Evolutionary conservation across 2,113 vertebrate species (phyloP), one percentile per base, ranked within the genome.

Genomic region (Sturnira hondurensis): DNA sequence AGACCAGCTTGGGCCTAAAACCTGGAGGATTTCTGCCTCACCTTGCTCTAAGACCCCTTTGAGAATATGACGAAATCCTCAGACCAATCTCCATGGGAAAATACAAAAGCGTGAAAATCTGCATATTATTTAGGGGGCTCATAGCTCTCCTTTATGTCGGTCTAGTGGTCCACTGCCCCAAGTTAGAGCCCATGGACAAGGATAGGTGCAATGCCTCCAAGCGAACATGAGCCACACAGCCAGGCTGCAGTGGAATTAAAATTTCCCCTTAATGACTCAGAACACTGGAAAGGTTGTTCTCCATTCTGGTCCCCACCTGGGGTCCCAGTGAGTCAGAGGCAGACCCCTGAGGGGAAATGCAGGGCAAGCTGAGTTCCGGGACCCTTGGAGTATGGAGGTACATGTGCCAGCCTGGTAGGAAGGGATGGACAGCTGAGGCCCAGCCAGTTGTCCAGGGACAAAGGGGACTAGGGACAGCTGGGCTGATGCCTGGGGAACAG

Each of bases 361-460:
- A 28, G 61, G 47, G 11, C 26, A 63, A 78, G 47, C 20, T 16
- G 52, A 50, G n/a, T 15, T 91, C 70, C 38, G 15, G 77, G 67
- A 43, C 17, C 15, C 7, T 1, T 0, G 61, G 38, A n/a, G 56
- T 84, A 47, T 3, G 20, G n/a, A 70, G 26, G 16, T 17, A 38
- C 28, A 17, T 36, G 43, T 78, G 52, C 91, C 28, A 20, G 70
- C 16, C 38, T 28, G 16, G 63, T 13, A 56, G 77, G 73, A 89
- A 91, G 56, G 52, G 70, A 28, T 19, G 7, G 24, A 81, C 87
- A 97, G 96, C 97, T 98, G 97, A 28, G 20, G 58, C 31, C 93
- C 33, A 19, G 80, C 76, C 97, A 93, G 87, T 92, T 98, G 96
- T 96, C 96, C 50, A 2, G 4, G 76, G 63, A 89, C 74, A 89